Conservation (phyloP, 2,797 vertebrate genomes). For the Poecilia gillii region DNA sequence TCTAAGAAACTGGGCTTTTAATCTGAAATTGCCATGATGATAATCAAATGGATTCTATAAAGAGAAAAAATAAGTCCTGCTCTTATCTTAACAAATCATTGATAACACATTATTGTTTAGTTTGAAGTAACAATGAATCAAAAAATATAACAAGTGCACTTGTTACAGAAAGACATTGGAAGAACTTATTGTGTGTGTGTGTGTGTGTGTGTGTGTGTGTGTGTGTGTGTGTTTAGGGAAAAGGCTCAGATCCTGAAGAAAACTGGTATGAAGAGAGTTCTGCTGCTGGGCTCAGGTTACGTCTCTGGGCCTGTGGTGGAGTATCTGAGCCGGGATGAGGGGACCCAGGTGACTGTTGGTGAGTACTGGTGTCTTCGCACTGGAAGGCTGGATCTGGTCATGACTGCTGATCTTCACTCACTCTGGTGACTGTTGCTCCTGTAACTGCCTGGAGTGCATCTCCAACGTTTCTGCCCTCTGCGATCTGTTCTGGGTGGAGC, state of each 20-base stretch:
- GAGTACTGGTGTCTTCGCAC: conserved; percentile 50
- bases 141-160: neutral
- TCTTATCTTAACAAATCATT: neutral
- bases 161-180: neutral
- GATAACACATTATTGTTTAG: neutral
- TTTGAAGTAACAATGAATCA: neutral
- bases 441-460: neutral
- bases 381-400: neutral
- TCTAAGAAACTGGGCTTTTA: neutral
- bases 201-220: neutral
- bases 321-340: conserved; percentile 89
- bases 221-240: conserved; percentile 54
- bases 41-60: neutral
- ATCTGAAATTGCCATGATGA: neutral
- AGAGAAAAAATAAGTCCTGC: too few species aligned
- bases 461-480: neutral
- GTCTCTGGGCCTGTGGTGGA: conserved; percentile 93
- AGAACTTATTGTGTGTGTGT: neutral
- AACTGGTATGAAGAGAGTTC: conserved; percentile 85
- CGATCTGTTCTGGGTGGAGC: neutral
- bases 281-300: conserved; percentile 94
- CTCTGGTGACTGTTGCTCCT: neutral
- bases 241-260: conserved; percentile 79
- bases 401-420: neutral
- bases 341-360: conserved; percentile 91